Evolutionary conservation across 2,888 invertebrate genomes (phyloP), one percentile per base, ranked within the genome.

Genomic region (Fragum sueziense): DNA sequence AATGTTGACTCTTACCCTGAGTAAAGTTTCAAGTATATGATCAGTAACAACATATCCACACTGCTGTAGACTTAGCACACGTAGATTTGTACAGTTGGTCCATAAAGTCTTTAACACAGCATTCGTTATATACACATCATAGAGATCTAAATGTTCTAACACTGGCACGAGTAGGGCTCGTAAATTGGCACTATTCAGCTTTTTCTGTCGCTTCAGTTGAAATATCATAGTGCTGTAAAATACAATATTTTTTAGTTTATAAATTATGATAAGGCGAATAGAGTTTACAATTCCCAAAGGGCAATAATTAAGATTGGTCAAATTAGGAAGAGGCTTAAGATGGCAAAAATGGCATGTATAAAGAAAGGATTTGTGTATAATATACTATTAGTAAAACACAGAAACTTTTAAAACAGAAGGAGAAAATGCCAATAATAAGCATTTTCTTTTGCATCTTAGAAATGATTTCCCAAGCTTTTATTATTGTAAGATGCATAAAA

Each of bases 31-130:
- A 34, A 91, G 74, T 52, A 89, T 29, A 59, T 78, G 88, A 74
- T 92, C 91, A 25, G 89, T 92, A 54, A 91, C 75, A 25, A 92
- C 82, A 80, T 91, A 92, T 1, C 91, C 90, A 86, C 90, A 89
- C 76, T 90, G 87, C 61, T 88, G 88, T 14, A 92, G 83, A 74
- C 87, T 90, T 52, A 92, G 82, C 7, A 88, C 84, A 25, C 82
- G 81, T 0, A 91, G 80, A 52, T 90, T 74, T 2, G 91, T 89
- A 78, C 91, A 91, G 51, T 86, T 86, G 7, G 73, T 80, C 62
- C 83, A 88, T 17, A 91, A 62, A 1, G 84, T 67, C 65, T 86
- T 88, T 3, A 92, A 59, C 3, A 89, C 86, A 33, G 82, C 82
- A 34, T 87, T 85, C 0, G 91, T 91, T 2, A 92, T 70, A 79